These are phyloP conservation scores for Limnephilus marmoratus DNA, from an alignment of 2,888 invertebrate species.

Conservation along the genomic window DNA sequence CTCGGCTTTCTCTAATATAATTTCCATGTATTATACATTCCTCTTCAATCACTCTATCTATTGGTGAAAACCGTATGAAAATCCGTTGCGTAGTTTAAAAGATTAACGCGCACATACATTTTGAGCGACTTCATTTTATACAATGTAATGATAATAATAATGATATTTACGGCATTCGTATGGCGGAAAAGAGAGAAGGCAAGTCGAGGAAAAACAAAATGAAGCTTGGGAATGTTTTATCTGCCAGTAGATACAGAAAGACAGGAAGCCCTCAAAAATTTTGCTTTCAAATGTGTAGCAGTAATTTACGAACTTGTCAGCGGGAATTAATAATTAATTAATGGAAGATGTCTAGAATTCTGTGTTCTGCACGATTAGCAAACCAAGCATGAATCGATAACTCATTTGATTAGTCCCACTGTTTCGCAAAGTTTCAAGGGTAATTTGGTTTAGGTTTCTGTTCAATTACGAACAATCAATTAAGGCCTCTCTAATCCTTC, in stretches of 20 bases:
- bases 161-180: neutral
- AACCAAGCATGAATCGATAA: slow-evolving; percentile 29
- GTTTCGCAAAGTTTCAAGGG: neutral
- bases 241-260: neutral
- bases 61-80: too few relatives aligned
- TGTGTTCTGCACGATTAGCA: neutral
- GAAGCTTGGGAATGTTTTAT: neutral
- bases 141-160: too few relatives aligned
- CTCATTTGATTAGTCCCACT: slow-evolving; percentile 31
- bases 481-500: slow-evolving; percentile 36
- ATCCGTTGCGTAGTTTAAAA: too few relatives aligned
- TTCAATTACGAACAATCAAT: slow-evolving; percentile 37
- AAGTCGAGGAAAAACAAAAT: neutral
- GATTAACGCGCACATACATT: too few relatives aligned
- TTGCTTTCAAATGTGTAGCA: neutral
- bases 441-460: slow-evolving; percentile 25
- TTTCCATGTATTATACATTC: too few relatives aligned
- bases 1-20: too few relatives aligned
- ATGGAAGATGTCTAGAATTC: neutral
- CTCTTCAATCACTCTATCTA: too few relatives aligned
- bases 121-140: too few relatives aligned
- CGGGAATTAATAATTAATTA: neutral
- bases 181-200: neutral
- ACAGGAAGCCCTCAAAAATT: neutral
- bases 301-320: neutral